These are phyloP conservation scores for Strigamia transsilvanica DNA, from an alignment of 2,888 invertebrate genomes.

Conservation along the genomic window DNA sequence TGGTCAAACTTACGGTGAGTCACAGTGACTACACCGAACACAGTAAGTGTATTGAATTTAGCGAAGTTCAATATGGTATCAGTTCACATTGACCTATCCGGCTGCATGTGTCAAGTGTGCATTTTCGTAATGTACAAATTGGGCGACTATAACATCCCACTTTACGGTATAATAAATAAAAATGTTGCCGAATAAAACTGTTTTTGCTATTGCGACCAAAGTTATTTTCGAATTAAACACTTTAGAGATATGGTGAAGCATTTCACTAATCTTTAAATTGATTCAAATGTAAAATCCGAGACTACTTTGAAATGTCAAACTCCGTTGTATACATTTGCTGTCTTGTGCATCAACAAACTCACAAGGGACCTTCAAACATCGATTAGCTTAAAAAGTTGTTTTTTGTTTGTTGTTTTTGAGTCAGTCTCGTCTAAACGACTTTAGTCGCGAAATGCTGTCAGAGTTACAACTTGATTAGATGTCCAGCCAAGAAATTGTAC, in stretches of 20 bases:
- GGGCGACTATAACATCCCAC: no score
- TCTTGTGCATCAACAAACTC: not conserved
- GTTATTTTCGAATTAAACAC: no score
- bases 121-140: not conserved
- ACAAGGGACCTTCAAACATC: constrained; percentile 5
- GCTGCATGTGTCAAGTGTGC: not conserved
- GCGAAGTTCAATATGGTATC: not conserved
- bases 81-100: not conserved
- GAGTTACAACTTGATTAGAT: no score
- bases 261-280: not conserved
- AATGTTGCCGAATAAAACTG: no score
- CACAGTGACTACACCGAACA: not conserved
- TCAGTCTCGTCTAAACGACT: no score
- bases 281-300: constrained; percentile 1
- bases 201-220: no score
- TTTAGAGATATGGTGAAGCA: no score
- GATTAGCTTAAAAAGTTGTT: not conserved
- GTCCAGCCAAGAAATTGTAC: no score
- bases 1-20: constrained; percentile 24
- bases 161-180: no score
- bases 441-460: no score
- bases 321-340: not conserved
- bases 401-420: not conserved
- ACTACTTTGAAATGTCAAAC: constrained; percentile 4
- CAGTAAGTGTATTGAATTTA: not conserved